Evolutionary conservation across 1,140 invertebrate species (phyloP).

Genomic region (Psilanteris sp.): DNA sequence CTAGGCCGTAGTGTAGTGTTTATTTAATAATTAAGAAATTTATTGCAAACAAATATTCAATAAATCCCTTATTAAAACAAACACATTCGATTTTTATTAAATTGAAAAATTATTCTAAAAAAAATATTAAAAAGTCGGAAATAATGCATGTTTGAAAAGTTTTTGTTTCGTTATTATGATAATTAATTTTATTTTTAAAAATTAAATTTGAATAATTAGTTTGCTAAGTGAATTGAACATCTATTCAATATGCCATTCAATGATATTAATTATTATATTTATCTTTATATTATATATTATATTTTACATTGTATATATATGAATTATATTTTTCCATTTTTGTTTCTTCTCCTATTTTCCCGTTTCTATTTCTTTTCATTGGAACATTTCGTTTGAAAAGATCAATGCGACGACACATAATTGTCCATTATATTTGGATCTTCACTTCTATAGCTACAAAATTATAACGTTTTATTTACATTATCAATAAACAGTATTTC

Average conservation of each 20-base stretch:
- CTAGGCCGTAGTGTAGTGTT: conserved; percentile 41
- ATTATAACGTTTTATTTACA: conserved; percentile 74
- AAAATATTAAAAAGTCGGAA: no score
- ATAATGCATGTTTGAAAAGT: no score
- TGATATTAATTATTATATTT: conserved; percentile 69
- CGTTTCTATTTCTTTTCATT: conserved; percentile 22
- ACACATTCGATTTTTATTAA: no score
- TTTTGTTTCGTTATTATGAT: no score
- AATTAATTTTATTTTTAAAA: conserved; percentile 66
- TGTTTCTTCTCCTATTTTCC: conserved; percentile 71
- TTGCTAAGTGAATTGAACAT: conserved; percentile 70
- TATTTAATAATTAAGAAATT: no score
- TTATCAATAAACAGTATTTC: conserved; percentile 70
- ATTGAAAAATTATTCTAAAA: no score
- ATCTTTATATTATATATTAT: conserved; percentile 66
- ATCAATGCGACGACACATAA: conserved; percentile 44
- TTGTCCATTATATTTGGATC: conserved; percentile 64
- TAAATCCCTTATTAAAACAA: no score
- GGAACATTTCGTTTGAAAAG: conserved; percentile 63
- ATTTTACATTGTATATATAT: conserved; percentile 63
- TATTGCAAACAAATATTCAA: no score
- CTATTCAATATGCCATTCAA: conserved; percentile 66
- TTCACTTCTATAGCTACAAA: conserved; percentile 67
- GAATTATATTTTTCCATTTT: conserved; percentile 69
- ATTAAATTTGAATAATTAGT: conserved; percentile 72